Base-by-base conservation (phyloP, 1,140 invertebrate species). In the Microplitis mediator region DNA sequence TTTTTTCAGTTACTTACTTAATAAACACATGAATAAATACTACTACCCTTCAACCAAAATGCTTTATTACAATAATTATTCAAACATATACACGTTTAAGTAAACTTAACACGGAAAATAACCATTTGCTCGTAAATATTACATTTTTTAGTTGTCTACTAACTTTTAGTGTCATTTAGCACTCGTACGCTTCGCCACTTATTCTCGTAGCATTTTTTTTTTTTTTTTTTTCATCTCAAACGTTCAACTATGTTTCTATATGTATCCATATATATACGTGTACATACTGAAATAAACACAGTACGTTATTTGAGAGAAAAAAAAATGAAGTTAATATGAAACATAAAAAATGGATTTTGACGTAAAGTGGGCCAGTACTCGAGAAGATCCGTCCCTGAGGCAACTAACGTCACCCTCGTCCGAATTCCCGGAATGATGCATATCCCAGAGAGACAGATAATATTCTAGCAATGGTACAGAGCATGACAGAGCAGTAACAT, bases 381-480 rank as follows among this genome's bases (percentile, higher is more conserved):
- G 3, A n/a, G 35, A 63, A 35, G 9, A 31, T 64, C 62, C 62
- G 34, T 45, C 34, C 35, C 62, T 64, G 62, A 16, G 13, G 35
- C n/a, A 36, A 51, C 5, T n/a, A 45, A 61, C 68, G 58, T 35
- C 61, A 36, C 34, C 9, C 13, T n/a, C 35, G 67, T n/a, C 68
- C 58, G 14, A 69, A 70, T 70, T 70, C 39, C 35, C 35, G 39
- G 62, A 70, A 70, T 62, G 60, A 45, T 62, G 58, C 68, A 64
- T 64, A n/a, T 36, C 39, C 39, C 39, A 11, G 39, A 45, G 39
- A 45, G 39, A 45, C 39, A 45, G 39, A 45, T 45, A 45, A 45
- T 45, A 45, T 45, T 45, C 39, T 45, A 45, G 39, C 39, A 45
- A 45, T 45, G 39, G 39, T 45, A 45, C 39, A 3, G 39, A 45